Percentiles rank a stretch among this genome's conserved stretches.
phyloP scores from a whole-genome alignment of 2,113 vertebrate genomes.

The Trematomus loennbergii region DNA sequence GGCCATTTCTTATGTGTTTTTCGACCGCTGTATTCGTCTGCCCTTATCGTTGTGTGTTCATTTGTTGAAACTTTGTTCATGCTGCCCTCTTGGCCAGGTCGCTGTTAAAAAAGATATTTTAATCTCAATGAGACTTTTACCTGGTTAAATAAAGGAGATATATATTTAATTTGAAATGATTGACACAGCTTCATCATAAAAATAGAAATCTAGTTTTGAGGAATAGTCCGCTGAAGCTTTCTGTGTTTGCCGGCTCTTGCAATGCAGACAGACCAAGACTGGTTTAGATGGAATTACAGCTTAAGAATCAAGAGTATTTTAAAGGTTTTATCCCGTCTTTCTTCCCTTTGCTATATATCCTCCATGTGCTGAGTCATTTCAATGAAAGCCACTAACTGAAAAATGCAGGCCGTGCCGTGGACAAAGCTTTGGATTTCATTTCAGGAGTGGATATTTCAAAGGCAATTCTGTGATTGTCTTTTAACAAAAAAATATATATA shows the following conservation, averaged over 20 bases:
- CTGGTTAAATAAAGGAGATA: too few species aligned
- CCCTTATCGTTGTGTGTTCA: too few species aligned
- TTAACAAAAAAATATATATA: neutral
- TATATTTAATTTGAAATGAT: neutral
- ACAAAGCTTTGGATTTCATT: conserved; percentile 59
- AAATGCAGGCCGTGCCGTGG: conserved; percentile 26
- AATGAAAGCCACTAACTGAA: conserved; percentile 38
- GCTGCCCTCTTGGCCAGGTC: too few species aligned
- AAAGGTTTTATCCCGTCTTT: neutral
- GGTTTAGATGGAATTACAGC: neutral
- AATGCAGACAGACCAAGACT: neutral
- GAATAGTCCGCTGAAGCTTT: neutral
- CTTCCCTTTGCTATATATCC: conserved; percentile 19
- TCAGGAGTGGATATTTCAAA: conserved; percentile 57
- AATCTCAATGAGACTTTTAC: too few species aligned
- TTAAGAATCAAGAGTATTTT: neutral
- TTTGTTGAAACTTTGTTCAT: too few species aligned
- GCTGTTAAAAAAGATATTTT: too few species aligned
- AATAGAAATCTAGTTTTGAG: too few species aligned
- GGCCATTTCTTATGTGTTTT: too few species aligned
- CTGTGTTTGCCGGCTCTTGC: neutral
- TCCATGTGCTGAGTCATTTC: conserved; percentile 42
- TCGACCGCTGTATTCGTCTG: too few species aligned
- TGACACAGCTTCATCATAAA: neutral
- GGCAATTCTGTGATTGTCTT: conserved; percentile 12